These are phyloP conservation scores for Plagiodera versicolora DNA, from an alignment of 2,888 invertebrate genomes.

Conservation along the genomic window DNA sequence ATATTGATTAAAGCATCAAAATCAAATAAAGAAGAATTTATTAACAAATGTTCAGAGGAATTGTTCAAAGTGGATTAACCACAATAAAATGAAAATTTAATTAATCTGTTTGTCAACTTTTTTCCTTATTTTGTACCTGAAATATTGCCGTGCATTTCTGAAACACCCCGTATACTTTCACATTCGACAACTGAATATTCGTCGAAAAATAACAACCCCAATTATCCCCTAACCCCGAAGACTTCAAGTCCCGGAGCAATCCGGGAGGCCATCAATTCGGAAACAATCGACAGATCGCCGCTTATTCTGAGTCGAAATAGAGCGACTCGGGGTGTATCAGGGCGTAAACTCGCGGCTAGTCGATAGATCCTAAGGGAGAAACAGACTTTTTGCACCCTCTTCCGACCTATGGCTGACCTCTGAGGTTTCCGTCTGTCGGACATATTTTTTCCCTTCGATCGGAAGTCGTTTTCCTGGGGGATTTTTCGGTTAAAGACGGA, in stretches of 20 bases:
- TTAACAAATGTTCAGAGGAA: no score
- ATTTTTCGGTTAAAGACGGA: slow-evolving; percentile 28
- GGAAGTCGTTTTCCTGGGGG: slow-evolving; percentile 24
- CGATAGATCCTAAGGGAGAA: slow-evolving; percentile 33
- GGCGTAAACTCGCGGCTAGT: slow-evolving; percentile 43
- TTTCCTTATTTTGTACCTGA: no score
- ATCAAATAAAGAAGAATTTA: no score
- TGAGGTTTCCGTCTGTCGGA: slow-evolving; percentile 30
- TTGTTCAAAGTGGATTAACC: no score
- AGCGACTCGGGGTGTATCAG: slow-evolving; percentile 46
- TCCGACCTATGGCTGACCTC: slow-evolving; percentile 37
- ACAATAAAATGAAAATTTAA: no score
- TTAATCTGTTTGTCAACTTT: no score
- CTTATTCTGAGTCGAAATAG: slow-evolving; percentile 38
- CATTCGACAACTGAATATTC: no score
- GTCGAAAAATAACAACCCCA: no score
- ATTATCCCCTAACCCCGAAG: no score
- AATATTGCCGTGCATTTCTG: no score
- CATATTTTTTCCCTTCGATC: slow-evolving; percentile 28
- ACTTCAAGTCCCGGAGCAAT: slow-evolving; percentile 20
- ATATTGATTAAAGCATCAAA: no score
- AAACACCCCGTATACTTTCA: no score
- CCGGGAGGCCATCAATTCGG: slow-evolving; percentile 40
- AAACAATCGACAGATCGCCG: slow-evolving; percentile 39
- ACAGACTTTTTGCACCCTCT: slow-evolving; percentile 35